These are phyloP conservation scores for Halcyon malimbica DNA, from an alignment of 2,113 vertebrate species.

Conservation along the genomic window DNA sequence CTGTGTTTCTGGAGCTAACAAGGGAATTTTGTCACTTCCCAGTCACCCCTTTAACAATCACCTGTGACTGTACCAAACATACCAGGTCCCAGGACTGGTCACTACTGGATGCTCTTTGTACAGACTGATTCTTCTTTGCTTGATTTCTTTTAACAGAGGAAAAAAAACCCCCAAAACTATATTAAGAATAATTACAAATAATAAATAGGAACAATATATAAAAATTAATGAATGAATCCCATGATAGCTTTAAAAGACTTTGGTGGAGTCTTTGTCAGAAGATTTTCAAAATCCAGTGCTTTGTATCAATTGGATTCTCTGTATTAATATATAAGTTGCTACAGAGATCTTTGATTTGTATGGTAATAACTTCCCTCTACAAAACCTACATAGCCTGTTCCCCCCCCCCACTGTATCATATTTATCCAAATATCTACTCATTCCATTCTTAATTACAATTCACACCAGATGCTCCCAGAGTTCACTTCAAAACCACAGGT, in stretches of 20 bases:
- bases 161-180: neutral
- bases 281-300: neutral
- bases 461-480: neutral
- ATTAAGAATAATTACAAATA: neutral
- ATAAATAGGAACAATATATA: neutral
- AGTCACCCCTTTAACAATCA: neutral
- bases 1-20: neutral
- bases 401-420: neutral
- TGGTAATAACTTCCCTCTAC: neutral
- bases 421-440: neutral
- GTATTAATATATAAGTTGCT: neutral
- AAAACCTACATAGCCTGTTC: neutral
- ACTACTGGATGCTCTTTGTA: neutral
- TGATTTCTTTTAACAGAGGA: neutral
- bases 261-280: neutral
- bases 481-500: neutral
- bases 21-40: neutral
- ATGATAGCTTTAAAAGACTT: neutral
- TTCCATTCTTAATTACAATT: constrained; percentile 1
- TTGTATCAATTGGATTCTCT: neutral
- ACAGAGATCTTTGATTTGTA: neutral
- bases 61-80: neutral
- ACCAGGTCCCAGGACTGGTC: neutral
- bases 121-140: neutral
- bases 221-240: neutral